Base-by-base conservation (phyloP, 2,888 invertebrate species). In the Drepanosiphum platanoidis region DNA sequence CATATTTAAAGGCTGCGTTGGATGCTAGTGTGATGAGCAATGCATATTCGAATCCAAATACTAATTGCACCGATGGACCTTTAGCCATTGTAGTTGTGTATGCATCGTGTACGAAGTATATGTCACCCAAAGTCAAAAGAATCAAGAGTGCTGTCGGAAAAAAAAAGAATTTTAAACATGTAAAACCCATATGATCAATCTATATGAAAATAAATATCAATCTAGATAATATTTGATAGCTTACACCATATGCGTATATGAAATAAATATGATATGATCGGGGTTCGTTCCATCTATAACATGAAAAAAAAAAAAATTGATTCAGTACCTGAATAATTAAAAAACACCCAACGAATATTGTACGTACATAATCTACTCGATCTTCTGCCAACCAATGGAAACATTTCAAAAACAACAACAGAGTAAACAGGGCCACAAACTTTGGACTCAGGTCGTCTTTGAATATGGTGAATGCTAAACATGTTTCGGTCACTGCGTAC, bases 361-460 rank as follows among this genome's bases (percentile, higher is more conserved):
- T 77, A 86, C 89, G 95, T 92, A 97, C 98, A 93, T 96, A 99
- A 91, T 99, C 99, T 58, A 99, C 98, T 89, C 99, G 93, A 89
- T 99, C 99, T 91, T 99, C 99, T 30, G 97, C 97, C 66, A 99
- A 91, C 99, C 99, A 99, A 91, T 99, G 99, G 92, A 99, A 99
- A 90, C 98, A 97, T 92, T 99, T 99, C 46, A 99, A 91, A 90
- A 99, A 99, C 86, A 99, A 92, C 84, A 99, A 91, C 72, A 99
- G 92, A 3, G 98, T 98, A 90, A 99, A 99, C 86, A 99, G 92
- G 42, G 98, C 98, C 88, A 99, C 97, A 92, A 99, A 99, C 90
- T 96, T 96, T 22, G 97, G 97, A 91, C 97, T 98, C 90, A 99
- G 98, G 89, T 99, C 99, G 91, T 99, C 99, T 89, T 98, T 92